A percentile compares a stretch with the other conserved stretches of the same genome.
Conservation (phyloP, 2,888 invertebrate species). For the Sceliomorpha sp. region DNA sequence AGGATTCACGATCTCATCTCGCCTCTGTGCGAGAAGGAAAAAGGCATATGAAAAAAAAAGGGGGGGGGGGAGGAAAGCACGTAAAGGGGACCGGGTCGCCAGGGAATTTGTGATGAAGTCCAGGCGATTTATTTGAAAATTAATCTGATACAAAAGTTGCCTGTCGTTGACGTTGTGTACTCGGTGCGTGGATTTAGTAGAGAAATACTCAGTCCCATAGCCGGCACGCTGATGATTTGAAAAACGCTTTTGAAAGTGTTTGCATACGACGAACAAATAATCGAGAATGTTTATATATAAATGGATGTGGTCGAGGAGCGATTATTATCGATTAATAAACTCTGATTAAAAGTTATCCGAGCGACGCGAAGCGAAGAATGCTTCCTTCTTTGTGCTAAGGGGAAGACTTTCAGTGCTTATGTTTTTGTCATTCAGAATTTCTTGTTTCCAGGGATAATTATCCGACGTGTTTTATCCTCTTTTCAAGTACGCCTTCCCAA, state of each 20-base stretch:
- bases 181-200: too few relatives aligned
- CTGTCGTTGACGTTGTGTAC: neutral
- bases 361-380: conserved; percentile 45
- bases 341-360: conserved; percentile 4
- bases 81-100: conserved; percentile 9
- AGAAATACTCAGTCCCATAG: too few relatives aligned
- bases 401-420: conserved; percentile 13
- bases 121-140: conserved; percentile 43
- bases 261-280: too few relatives aligned
- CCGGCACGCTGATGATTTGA: too few relatives aligned
- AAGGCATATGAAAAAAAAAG: conserved; percentile 6
- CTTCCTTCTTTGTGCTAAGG: conserved; percentile 28
- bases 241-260: too few relatives aligned
- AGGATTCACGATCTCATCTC: conserved; percentile 46
- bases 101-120: conserved; percentile 20
- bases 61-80: too few relatives aligned
- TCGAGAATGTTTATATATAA: too few relatives aligned
- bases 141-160: conserved; percentile 43
- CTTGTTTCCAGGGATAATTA: conserved; percentile 67
- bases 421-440: conserved; percentile 49
- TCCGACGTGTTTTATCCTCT: conserved; percentile 62
- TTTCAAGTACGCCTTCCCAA: conserved; percentile 60
- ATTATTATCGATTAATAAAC: too few relatives aligned
- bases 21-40: neutral
- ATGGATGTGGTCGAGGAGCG: too few relatives aligned